Base-by-base conservation (phyloP, 2,113 vertebrate species). In the Serinus canaria region DNA sequence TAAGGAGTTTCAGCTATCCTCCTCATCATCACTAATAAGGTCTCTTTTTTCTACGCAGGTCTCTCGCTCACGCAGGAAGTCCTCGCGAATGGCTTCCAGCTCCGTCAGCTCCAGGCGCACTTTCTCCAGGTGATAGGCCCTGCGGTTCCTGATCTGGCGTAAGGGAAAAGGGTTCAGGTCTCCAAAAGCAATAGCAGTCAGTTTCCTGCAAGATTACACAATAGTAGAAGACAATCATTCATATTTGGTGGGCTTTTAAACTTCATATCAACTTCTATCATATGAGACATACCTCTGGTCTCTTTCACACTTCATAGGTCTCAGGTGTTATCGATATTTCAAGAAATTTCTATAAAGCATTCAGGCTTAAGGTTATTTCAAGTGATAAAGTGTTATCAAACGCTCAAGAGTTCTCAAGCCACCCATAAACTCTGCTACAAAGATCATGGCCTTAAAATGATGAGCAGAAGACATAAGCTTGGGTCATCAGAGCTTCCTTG, bases 121-220 rank as follows among this genome's bases (percentile, higher is more conserved):
- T 75, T 99, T 99, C 97, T 99, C 99, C 98, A 99, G 92, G 96
- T 99, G 99, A 94, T 98, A 99, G 30, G 98, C 92, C 21, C 99
- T 98, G 20, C 99, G 98, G 97, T 99, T 99, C 87, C 99, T 98
- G 96, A 99, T 99, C 97, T 99, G 99, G 33, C 99, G 98, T 97
- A 99, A 97, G 6, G 99, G 99, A 87, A 99, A 99, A 2, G 99
- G 99, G 94, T 99, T 99, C 98, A 99, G 99, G 96, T 99, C 99
- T 90, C 98, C 98, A 80, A 99, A 99, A 31, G 99, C 99, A 58
- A 99, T 98, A 70, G 95, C 97, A 97, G 98, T 99, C 84, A 99
- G 97, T 75, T 99, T 99, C 97, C 99, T 99, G 97, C 13, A 64
- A 76, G 49, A 90, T 78, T 11, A 77, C 20, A 77, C 31, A 89